A percentile compares a stretch with the other conserved stretches of the same genome.
These are phyloP conservation scores for Cyanoderma ruficeps DNA, from an alignment of 2,113 vertebrate species.

Conservation along the genomic window DNA sequence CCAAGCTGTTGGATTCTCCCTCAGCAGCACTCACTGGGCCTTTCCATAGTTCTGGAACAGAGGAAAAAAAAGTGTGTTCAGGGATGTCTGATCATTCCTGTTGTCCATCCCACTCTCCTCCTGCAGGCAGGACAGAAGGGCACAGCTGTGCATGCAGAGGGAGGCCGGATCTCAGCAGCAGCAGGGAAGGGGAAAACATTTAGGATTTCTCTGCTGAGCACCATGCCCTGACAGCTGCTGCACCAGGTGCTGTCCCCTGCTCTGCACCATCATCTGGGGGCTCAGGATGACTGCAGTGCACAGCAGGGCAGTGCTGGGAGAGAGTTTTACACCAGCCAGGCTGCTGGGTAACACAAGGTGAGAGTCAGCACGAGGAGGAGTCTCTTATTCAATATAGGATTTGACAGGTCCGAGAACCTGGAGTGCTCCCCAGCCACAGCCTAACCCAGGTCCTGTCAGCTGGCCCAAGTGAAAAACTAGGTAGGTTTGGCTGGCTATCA, in stretches of 20 bases:
- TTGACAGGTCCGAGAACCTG: neutral
- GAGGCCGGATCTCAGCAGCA: neutral
- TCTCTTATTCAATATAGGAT: neutral
- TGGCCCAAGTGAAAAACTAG: neutral
- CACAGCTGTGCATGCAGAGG: accelerated
- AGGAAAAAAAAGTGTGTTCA: neutral
- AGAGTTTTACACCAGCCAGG: neutral
- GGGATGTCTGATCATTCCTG: neutral
- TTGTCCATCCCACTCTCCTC: neutral
- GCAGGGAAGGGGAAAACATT: neutral
- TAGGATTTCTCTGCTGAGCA: neutral
- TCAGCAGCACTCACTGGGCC: neutral
- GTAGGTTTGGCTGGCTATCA: neutral
- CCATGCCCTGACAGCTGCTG: neutral
- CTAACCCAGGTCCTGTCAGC: neutral
- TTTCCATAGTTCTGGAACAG: neutral
- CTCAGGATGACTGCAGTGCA: neutral
- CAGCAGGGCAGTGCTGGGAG: neutral
- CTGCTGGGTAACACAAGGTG: neutral
- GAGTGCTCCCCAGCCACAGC: slow-evolving; percentile 10
- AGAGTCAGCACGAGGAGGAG: neutral
- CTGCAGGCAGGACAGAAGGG: neutral
- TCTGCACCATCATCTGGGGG: neutral
- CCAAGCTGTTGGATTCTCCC: neutral
- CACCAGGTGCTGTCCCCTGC: neutral